Evolutionary conservation across 1,140 invertebrate genomes (phyloP).

Genomic region (Thaumetopoea pityocampa): DNA sequence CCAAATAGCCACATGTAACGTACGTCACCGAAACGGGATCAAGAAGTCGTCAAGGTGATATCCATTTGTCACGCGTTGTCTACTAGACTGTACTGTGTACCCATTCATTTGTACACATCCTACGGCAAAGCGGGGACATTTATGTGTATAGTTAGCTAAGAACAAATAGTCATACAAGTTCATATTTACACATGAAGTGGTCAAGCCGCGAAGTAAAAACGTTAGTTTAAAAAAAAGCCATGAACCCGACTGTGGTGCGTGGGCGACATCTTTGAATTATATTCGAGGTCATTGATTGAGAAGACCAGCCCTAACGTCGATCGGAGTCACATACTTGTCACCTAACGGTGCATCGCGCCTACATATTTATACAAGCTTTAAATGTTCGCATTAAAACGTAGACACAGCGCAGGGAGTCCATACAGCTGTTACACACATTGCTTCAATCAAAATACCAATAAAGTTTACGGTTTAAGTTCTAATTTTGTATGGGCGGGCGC

Average conservation of each 20-base stretch:
- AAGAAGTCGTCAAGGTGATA: constrained; percentile 68
- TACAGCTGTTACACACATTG: constrained; percentile 46
- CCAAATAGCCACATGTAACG: constrained; percentile 51
- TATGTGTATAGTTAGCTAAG: constrained; percentile 5
- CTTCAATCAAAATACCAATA: constrained; percentile 45
- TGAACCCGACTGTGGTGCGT: constrained; percentile 33
- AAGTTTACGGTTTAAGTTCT: constrained; percentile 52
- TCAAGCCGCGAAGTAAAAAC: constrained; percentile 38
- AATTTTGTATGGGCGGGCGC: constrained; percentile 49
- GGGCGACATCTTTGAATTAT: constrained; percentile 52
- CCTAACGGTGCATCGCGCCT: constrained; percentile 28
- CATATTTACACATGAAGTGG: constrained; percentile 23
- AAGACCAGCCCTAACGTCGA: constrained; percentile 23
- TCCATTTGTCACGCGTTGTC: constrained; percentile 67
- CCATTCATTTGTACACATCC: constrained; percentile 23
- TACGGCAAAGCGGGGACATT: constrained; percentile 5
- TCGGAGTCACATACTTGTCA: constrained; percentile 13
- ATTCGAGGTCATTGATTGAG: constrained; percentile 62
- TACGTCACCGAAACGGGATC: constrained; percentile 58
- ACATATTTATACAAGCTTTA: constrained; percentile 23
- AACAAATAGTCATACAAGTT: constrained; percentile 23
- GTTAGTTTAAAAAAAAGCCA: constrained; percentile 37
- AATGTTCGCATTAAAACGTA: constrained; percentile 31
- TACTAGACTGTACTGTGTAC: constrained; percentile 33
- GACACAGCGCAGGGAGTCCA: constrained; percentile 27